These are phyloP conservation scores for Carollia perspicillata DNA, from an alignment of 2,113 vertebrate genomes.

Conservation along the genomic window DNA sequence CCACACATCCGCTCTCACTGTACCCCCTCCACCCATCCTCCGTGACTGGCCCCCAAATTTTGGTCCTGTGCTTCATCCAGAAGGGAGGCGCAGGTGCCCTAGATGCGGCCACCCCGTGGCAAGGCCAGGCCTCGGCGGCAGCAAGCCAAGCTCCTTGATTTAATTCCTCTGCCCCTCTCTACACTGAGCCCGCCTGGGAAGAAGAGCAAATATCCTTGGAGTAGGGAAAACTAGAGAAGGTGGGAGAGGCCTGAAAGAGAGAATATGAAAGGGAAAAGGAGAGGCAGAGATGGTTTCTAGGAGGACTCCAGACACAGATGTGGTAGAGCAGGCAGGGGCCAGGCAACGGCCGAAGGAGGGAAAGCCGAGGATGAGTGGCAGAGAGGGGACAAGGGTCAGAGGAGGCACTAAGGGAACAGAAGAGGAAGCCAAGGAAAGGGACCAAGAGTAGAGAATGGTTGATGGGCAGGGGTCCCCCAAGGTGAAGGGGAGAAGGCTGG, in stretches of 20 bases:
- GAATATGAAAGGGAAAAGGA: background rate
- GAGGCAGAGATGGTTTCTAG: background rate
- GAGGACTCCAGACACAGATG: background rate
- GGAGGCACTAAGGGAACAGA: background rate
- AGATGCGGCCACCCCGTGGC: background rate
- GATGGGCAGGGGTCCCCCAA: background rate
- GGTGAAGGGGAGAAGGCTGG: background rate
- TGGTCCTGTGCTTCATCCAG: slow-evolving; percentile 5
- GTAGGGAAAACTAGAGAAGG: background rate
- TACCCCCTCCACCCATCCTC: slow-evolving; percentile 39
- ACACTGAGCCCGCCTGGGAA: background rate
- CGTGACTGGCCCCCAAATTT: slow-evolving; percentile 28
- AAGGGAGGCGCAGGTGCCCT: background rate
- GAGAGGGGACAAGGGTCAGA: background rate
- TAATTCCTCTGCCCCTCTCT: background rate
- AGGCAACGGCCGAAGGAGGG: background rate
- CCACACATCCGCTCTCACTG: slow-evolving; percentile 69
- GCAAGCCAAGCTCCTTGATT: background rate
- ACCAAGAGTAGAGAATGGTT: background rate
- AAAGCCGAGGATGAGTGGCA: background rate
- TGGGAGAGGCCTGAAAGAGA: background rate
- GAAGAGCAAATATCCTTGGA: background rate
- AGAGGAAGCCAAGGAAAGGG: background rate
- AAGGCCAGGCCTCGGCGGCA: background rate
- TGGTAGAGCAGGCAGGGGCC: background rate